phyloP scores from a whole-genome alignment of 2,797 vertebrate species.

The Cheirogaleus major region DNA sequence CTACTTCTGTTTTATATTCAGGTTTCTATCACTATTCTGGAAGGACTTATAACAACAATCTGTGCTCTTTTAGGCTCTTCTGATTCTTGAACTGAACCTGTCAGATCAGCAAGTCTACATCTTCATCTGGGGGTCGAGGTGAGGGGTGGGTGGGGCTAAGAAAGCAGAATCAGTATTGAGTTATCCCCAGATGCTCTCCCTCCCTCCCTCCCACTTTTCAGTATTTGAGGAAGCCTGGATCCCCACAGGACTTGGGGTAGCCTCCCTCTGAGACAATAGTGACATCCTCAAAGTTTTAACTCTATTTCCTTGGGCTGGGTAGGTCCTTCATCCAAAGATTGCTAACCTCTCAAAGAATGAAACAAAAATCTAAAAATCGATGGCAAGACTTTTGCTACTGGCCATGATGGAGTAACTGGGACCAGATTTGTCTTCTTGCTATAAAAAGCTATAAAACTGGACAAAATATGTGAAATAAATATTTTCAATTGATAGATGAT shows the following conservation, averaged over 20 bases:
- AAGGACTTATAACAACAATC: slow-evolving; percentile 15
- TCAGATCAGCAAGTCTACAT: not conserved
- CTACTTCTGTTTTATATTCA: slow-evolving; percentile 48
- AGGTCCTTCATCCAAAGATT: not conserved
- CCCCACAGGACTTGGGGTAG: not conserved
- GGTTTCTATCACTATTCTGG: slow-evolving; percentile 2
- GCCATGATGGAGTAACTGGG: not conserved
- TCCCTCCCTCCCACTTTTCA: not conserved
- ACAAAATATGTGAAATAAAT: not conserved
- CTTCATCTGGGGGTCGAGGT: not conserved
- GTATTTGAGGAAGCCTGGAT: not conserved
- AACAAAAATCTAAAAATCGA: not conserved
- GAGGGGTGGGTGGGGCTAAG: not conserved
- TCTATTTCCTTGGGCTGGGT: not conserved
- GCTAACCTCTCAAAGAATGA: not conserved
- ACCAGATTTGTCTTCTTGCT: not conserved
- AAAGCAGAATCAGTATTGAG: not conserved
- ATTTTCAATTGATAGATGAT: not conserved
- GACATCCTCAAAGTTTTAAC: not conserved
- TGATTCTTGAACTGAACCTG: not conserved
- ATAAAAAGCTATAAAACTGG: not conserved
- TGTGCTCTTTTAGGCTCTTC: slow-evolving; percentile 47
- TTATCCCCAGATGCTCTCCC: not conserved
- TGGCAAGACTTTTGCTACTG: not conserved
- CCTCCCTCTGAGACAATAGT: not conserved